These are phyloP conservation scores for Seira ritae DNA, from an alignment of 2,888 invertebrate species.

Conservation along the genomic window DNA sequence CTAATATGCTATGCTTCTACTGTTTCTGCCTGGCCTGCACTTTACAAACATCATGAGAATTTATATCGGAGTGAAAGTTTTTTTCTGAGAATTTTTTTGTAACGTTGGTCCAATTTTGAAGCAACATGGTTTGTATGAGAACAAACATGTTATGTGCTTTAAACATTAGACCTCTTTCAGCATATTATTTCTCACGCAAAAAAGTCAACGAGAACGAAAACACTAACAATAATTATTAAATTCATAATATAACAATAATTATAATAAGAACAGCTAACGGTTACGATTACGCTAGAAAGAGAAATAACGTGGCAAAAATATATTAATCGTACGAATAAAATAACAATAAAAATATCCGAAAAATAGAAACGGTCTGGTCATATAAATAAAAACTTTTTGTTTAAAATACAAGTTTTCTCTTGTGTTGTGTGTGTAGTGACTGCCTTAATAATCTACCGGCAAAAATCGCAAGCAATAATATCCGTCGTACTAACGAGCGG, in stretches of 20 bases:
- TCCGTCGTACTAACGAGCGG: slow-evolving; percentile 33
- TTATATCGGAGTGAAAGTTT: slow-evolving; percentile 31
- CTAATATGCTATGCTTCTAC: slow-evolving; percentile 45
- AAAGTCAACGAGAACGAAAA: background rate
- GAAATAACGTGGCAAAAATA: slow-evolving; percentile 44
- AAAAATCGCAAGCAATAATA: slow-evolving; percentile 40
- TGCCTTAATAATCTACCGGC: slow-evolving; percentile 53
- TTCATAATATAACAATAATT: background rate
- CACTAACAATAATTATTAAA: background rate
- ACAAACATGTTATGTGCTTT: slow-evolving; percentile 45
- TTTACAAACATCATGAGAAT: slow-evolving; percentile 31
- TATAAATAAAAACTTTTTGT: slow-evolving; percentile 38
- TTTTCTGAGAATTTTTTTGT: slow-evolving; percentile 24
- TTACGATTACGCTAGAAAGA: slow-evolving; percentile 25
- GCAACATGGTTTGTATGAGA: slow-evolving; percentile 47
- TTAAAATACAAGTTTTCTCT: slow-evolving; percentile 46
- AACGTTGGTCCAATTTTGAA: slow-evolving; percentile 60
- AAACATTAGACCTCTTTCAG: slow-evolving; percentile 36
- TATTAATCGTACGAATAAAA: background rate
- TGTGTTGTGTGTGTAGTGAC: slow-evolving; percentile 30
- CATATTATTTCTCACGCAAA: background rate
- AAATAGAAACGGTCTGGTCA: slow-evolving; percentile 41
- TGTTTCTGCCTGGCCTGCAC: slow-evolving; percentile 11
- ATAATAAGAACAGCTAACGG: slow-evolving; percentile 10
- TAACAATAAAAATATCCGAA: slow-evolving; percentile 40